Evolutionary conservation across 2,888 invertebrate genomes (phyloP), one percentile per base, ranked within the genome.

Genomic region (Drosophila prolongata): DNA sequence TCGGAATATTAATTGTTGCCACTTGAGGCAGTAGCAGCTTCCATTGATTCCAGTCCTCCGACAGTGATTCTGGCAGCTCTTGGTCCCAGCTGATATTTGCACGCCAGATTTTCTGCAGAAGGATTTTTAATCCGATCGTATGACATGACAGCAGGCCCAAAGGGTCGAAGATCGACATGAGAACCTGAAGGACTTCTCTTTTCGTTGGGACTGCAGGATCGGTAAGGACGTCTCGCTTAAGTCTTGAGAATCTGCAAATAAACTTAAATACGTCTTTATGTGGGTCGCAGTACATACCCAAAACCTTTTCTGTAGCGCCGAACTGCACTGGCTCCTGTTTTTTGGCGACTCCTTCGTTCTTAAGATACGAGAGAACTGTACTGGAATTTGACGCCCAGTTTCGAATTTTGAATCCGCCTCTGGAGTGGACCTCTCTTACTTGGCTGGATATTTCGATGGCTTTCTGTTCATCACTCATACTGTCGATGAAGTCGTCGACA

Each of bases 281-380:
- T n/a, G 27, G 46, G 24, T 46, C 46, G 27, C 35, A 35, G 10
- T 35, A 43, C 43, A 43, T 43, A 19, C 19, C 19, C 40, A 19
- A 43, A 46, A 46, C 27, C 46, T 46, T 27, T 46, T 46, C n/a
- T 46, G 46, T 46, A 46, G 8, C 27, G 27, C n/a, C n/a, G 27
- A 27, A 46, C 27, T 46, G 14, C 27, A 47, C 27, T 30, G 27
- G 10, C 47, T 30, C 30, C 10, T 47, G 10, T 14, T 14, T 30
- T 47, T 47, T 14, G 30, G 27, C 6, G 47, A 11, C 14, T 47
- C 10, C 47, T 10, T 30, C 10, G n/a, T 47, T 47, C 27, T 30
- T 47, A 1, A 47, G 30, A 14, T 47, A 27, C 6, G 30, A n/a
- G 9, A 30, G 3, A 11, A 47, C 47, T 30, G 14, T 6, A 14